Evolutionary conservation across 1,140 invertebrate species (phyloP).

Genomic region (Philopotamus ludificatus): DNA sequence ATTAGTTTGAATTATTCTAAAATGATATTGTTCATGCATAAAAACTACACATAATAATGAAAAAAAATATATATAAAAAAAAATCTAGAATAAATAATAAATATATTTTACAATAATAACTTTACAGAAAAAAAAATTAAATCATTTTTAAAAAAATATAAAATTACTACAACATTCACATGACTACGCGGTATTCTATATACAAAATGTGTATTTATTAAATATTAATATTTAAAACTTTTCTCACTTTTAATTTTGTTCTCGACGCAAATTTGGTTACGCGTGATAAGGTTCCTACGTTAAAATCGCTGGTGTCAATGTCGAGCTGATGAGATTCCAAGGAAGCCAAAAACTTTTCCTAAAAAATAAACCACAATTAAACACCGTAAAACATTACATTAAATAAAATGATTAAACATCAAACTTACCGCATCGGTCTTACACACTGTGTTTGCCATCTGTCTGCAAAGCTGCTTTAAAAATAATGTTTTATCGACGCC

Average conservation of each 20-base stretch:
- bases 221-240: too few relatives aligned
- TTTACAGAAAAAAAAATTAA: too few relatives aligned
- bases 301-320: conserved; percentile 81
- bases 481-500: conserved; percentile 78
- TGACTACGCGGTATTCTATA: too few relatives aligned
- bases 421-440: conserved; percentile 75
- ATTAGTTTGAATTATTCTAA: too few relatives aligned
- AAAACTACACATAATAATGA: too few relatives aligned
- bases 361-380: conserved; percentile 42
- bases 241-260: conserved; percentile 76
- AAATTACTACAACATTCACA: too few relatives aligned
- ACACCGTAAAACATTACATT: background rate
- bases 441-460: conserved; percentile 85
- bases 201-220: too few relatives aligned
- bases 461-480: conserved; percentile 77
- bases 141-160: too few relatives aligned
- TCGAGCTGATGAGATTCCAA: conserved; percentile 78
- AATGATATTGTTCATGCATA: too few relatives aligned
- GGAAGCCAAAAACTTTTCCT: conserved; percentile 76
- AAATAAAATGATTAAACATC: background rate
- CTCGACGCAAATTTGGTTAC: conserved; percentile 81
- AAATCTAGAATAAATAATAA: too few relatives aligned
- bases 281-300: conserved; percentile 80
- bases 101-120: too few relatives aligned
- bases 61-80: too few relatives aligned